Conservation (phyloP, 2,113 vertebrate species). For the Hydrolagus affinis region DNA sequence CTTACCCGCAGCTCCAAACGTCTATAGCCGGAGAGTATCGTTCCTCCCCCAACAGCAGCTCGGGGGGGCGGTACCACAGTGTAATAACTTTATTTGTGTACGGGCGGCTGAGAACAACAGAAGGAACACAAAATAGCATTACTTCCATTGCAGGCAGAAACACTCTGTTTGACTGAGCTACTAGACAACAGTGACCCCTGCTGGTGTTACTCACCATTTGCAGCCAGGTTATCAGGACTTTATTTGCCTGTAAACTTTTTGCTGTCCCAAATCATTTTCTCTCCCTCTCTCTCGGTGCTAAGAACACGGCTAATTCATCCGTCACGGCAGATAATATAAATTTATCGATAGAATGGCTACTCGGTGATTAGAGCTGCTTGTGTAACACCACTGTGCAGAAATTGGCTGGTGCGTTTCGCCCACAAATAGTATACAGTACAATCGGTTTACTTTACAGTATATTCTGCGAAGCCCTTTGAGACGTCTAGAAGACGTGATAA, state of each 20-base stretch:
- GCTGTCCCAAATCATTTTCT: neutral
- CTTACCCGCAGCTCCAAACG: constrained; percentile 98
- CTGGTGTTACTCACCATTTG: rapidly evolving
- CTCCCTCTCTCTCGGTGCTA: neutral
- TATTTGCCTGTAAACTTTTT: neutral
- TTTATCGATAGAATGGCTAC: too few species aligned
- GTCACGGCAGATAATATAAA: too few species aligned
- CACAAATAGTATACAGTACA: too few species aligned
- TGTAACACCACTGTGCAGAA: too few species aligned
- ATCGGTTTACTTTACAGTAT: too few species aligned
- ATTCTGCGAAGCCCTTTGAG: too few species aligned
- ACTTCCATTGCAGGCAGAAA: constrained; percentile 28
- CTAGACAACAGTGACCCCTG: neutral
- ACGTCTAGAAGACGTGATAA: too few species aligned
- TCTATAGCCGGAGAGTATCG: constrained; percentile 95
- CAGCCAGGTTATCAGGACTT: neutral
- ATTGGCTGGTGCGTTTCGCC: too few species aligned
- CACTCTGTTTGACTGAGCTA: neutral
- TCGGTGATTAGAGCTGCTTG: too few species aligned
- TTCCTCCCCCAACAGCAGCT: constrained; percentile 89
- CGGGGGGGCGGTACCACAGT: constrained; percentile 93
- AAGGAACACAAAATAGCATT: neutral
- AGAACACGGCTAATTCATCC: neutral
- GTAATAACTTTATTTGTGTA: constrained; percentile 99
- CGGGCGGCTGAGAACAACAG: constrained; percentile 68